Percentiles rank a stretch among this genome's conserved stretches.
These are phyloP conservation scores for Cryptosula pallasiana DNA, from an alignment of 2,888 invertebrate genomes.

Conservation along the genomic window DNA sequence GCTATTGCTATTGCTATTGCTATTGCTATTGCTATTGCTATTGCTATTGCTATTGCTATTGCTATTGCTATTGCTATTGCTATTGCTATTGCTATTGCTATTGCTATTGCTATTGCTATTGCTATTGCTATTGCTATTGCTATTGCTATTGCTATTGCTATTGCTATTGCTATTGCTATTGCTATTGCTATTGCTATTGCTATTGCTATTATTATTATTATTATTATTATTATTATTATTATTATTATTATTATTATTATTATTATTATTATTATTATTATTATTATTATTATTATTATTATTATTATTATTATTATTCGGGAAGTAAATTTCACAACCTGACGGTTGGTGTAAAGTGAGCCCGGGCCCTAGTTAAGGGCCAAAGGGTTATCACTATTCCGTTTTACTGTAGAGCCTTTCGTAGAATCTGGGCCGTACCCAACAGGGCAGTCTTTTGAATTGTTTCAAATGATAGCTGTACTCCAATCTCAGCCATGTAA, in stretches of 20 bases:
- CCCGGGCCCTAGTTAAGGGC: no score
- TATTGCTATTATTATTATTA: conserved; percentile 1
- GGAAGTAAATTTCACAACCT: no score
- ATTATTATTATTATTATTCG: no score
- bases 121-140: conserved; percentile 2
- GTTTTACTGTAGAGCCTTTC: no score
- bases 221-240: conserved; percentile 6
- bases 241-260: conserved; percentile 12
- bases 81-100: conserved; percentile 3
- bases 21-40: conserved; percentile 3
- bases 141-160: conserved; percentile 12
- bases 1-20: conserved; percentile 2
- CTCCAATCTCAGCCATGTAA: no score
- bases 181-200: background rate
- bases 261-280: no score
- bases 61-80: conserved; percentile 2
- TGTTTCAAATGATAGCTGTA: no score
- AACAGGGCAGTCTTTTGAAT: no score
- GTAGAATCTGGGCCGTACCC: no score
- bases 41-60: conserved; percentile 20
- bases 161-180: conserved; percentile 12
- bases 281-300: no score
- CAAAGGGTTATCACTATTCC: no score
- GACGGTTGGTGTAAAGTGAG: no score
- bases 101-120: conserved; percentile 1